A percentile compares a stretch with the other conserved stretches of the same genome.
phyloP scores from a whole-genome alignment of 2,888 invertebrate species.

The Spicauda simplicius region DNA sequence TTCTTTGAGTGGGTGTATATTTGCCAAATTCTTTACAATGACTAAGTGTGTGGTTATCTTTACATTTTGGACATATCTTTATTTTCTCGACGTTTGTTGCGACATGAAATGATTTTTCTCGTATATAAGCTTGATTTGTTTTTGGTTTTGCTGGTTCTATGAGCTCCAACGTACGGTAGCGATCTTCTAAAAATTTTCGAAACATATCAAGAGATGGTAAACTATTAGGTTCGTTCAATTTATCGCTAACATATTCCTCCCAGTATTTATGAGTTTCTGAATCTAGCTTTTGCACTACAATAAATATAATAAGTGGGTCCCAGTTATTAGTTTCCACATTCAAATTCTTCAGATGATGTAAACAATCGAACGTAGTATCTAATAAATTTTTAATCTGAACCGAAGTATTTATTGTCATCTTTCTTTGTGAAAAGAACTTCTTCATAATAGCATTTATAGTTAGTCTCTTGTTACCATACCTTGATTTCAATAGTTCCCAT shows the following conservation, averaged over 20 bases:
- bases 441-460: conserved; percentile 27
- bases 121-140: conserved; percentile 1
- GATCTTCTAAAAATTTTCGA: conserved; percentile 26
- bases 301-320: conserved; percentile 45
- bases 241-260: conserved; percentile 39
- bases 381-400: conserved; percentile 33
- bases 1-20: no score
- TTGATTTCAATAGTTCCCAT: conserved; percentile 22
- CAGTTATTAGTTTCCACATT: conserved; percentile 25
- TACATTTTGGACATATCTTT: conserved; percentile 19
- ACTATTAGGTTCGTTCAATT: conserved; percentile 15
- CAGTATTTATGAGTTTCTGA: conserved; percentile 41
- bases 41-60: conserved; percentile 22
- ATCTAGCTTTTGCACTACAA: conserved; percentile 43
- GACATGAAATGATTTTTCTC: conserved; percentile 34
- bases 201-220: conserved; percentile 23
- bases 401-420: conserved; percentile 16
- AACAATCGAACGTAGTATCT: conserved; percentile 35
- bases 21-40: conserved; percentile 46
- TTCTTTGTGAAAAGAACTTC: conserved; percentile 25
- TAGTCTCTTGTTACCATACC: conserved; percentile 33
- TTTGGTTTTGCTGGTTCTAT: conserved; percentile 16
- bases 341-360: conserved; percentile 29
- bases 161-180: conserved; percentile 21
- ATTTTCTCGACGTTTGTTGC: conserved; percentile 15